These are phyloP conservation scores for Unio delphinus DNA, from an alignment of 2,888 invertebrate genomes.

Conservation along the genomic window DNA sequence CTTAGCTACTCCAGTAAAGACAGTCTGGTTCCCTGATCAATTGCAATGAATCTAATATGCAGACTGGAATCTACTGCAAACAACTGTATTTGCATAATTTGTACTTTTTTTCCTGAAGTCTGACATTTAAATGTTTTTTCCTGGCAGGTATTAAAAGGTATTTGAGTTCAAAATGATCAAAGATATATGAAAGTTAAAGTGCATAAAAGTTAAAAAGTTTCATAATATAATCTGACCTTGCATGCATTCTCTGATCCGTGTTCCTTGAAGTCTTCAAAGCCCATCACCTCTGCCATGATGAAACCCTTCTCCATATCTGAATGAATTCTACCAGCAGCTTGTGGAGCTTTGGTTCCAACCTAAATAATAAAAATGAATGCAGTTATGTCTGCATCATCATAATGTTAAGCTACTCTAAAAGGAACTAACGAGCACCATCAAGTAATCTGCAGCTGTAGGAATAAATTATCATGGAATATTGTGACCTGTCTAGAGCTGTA, in stretches of 20 bases:
- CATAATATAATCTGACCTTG: conserved; percentile 76
- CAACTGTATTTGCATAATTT: not conserved
- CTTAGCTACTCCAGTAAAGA: too few relatives aligned
- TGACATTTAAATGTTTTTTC: too few relatives aligned
- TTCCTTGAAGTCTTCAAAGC: conserved; percentile 96
- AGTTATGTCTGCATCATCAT: not conserved
- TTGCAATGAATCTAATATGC: too few relatives aligned
- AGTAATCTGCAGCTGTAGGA: too few relatives aligned
- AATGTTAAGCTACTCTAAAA: not conserved
- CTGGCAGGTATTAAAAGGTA: too few relatives aligned
- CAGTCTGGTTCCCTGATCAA: too few relatives aligned
- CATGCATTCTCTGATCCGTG: conserved; percentile 93
- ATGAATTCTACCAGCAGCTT: conserved; percentile 98
- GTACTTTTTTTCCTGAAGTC: not conserved
- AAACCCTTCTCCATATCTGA: conserved; percentile 99
- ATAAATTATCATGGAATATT: too few relatives aligned
- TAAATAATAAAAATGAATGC: conserved; percentile 68
- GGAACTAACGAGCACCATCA: too few relatives aligned
- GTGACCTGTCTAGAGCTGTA: too few relatives aligned
- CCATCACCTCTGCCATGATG: conserved; percentile 99
- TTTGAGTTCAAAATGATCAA: not conserved
- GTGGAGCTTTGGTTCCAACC: conserved; percentile 98
- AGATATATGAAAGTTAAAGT: not conserved
- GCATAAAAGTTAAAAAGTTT: not conserved
- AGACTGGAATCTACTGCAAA: too few relatives aligned